Conservation (phyloP, 2,113 vertebrate species). For the Xenopus borealis region DNA sequence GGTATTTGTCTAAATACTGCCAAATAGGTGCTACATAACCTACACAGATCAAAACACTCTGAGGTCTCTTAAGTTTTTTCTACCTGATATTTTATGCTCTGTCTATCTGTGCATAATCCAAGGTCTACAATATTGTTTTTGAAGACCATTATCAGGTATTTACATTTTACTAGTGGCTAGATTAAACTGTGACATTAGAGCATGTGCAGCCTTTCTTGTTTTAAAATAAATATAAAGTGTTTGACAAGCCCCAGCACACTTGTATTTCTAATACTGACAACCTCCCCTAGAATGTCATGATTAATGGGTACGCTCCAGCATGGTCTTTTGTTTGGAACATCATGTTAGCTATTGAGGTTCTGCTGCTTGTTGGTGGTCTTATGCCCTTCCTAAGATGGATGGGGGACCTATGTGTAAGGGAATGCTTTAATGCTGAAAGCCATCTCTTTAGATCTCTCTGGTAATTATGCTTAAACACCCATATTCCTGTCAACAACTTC, state of each 20-base stretch:
- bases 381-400: constrained; percentile 43
- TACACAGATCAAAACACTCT: not conserved
- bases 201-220: not conserved
- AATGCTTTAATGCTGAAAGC: constrained; percentile 50
- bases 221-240: constrained; percentile 19
- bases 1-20: too few relatives aligned
- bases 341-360: constrained; percentile 53
- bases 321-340: constrained; percentile 47
- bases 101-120: too few relatives aligned
- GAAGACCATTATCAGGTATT: constrained; percentile 1
- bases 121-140: constrained; percentile 14
- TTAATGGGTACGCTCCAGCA: constrained; percentile 50
- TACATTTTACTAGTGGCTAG: constrained; percentile 12
- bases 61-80: constrained; percentile 10
- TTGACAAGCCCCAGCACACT: constrained; percentile 9
- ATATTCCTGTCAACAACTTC: constrained; percentile 50
- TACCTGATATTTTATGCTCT: too few relatives aligned
- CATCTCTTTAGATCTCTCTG: constrained; percentile 44
- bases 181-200: constrained; percentile 28
- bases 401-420: constrained; percentile 36
- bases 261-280: constrained; percentile 41
- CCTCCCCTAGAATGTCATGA: constrained; percentile 42
- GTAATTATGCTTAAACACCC: constrained; percentile 55
- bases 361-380: constrained; percentile 50
- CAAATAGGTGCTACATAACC: too few relatives aligned